Evolutionary conservation across 2,888 invertebrate genomes (phyloP).

Genomic region (Tenthredo distinguenda): DNA sequence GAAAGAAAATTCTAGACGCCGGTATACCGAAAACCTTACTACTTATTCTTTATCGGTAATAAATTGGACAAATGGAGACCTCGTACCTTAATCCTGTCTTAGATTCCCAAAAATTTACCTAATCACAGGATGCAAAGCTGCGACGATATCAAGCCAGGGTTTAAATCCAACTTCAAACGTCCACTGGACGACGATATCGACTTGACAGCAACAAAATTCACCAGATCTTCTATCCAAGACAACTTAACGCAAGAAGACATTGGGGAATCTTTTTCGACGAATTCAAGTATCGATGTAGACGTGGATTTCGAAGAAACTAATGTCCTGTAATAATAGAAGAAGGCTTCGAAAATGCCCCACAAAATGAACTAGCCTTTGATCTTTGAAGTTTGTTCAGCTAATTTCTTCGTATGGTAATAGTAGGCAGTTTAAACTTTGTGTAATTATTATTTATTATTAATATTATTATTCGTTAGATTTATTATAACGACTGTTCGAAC

Average conservation of each 20-base stretch:
- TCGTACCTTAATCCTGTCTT: background rate
- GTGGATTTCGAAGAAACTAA: background rate
- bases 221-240: constrained; percentile 22
- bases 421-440: background rate
- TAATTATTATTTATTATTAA: constrained; percentile 28
- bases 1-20: no score
- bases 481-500: constrained; percentile 8
- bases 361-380: background rate
- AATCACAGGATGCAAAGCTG: constrained; percentile 14
- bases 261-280: background rate
- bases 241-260: background rate
- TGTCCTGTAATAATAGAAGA: background rate
- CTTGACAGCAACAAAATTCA: background rate
- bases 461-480: constrained; percentile 31
- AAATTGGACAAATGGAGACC: background rate
- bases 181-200: constrained; percentile 15
- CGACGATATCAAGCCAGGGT: constrained; percentile 25
- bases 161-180: constrained; percentile 28
- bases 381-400: background rate
- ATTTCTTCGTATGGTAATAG: background rate
- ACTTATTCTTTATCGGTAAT: no score
- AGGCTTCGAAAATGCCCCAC: background rate
- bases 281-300: constrained; percentile 15
- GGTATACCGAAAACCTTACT: no score
- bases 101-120: constrained; percentile 27